Evolutionary conservation across 2,797 vertebrate genomes (phyloP).

Genomic region (Sus cebifrons): DNA sequence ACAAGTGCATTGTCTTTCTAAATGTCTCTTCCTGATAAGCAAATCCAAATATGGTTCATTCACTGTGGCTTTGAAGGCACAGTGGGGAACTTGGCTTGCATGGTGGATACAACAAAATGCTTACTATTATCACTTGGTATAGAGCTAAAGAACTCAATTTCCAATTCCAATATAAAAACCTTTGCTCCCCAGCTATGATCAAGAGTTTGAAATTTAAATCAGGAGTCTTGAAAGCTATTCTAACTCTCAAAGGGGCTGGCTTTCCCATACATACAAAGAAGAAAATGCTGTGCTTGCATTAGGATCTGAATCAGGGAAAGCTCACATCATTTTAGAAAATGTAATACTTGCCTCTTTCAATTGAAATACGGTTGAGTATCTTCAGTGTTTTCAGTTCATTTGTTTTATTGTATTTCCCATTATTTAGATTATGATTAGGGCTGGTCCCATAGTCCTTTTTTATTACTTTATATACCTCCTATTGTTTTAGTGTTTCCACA

Average conservation of each 20-base stretch:
- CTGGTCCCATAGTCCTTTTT: conserved; percentile 82
- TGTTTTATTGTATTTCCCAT: conserved; percentile 84
- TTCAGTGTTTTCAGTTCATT: conserved; percentile 79
- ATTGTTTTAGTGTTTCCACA: conserved; percentile 79
- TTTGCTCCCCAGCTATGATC: conserved; percentile 89
- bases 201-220: conserved; percentile 93
- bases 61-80: conserved; percentile 91
- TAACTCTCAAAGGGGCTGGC: conserved; percentile 89
- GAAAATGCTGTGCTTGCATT: conserved; percentile 88
- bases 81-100: conserved; percentile 91
- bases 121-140: conserved; percentile 91
- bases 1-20: conserved; percentile 93
- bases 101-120: conserved; percentile 91
- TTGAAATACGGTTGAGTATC: conserved; percentile 75
- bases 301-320: conserved; percentile 84
- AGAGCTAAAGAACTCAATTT: conserved; percentile 91
- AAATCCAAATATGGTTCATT: conserved; percentile 92
- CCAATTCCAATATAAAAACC: conserved; percentile 90
- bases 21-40: conserved; percentile 93
- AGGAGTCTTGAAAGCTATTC: conserved; percentile 90
- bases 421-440: conserved; percentile 84
- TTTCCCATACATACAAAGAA: conserved; percentile 90
- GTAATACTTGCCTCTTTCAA: conserved; percentile 84
- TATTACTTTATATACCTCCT: conserved; percentile 79
- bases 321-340: conserved; percentile 88